phyloP scores from a whole-genome alignment of 2,888 invertebrate species.

The Leptopilina myrica region DNA sequence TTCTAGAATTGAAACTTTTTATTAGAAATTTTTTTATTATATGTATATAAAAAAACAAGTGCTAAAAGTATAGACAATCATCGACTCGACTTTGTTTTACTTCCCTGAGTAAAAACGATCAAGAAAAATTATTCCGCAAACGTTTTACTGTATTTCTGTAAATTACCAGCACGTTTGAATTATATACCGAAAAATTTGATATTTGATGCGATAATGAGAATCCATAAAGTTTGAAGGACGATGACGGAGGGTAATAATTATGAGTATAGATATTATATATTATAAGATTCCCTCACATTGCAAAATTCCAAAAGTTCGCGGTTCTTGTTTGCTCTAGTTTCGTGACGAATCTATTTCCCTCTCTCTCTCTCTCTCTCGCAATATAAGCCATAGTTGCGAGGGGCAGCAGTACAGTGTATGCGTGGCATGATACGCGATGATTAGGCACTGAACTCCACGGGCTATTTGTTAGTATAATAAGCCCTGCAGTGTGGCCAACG shows the following conservation, averaged over 20 bases:
- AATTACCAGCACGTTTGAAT: too few relatives aligned
- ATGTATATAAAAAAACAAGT: too few relatives aligned
- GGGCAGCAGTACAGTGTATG: slow-evolving; percentile 42
- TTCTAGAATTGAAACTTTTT: too few relatives aligned
- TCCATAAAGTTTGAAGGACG: slow-evolving; percentile 25
- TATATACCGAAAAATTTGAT: too few relatives aligned
- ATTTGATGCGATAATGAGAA: neutral
- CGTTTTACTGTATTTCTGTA: too few relatives aligned
- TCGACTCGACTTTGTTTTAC: too few relatives aligned
- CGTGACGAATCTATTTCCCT: neutral
- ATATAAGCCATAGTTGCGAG: slow-evolving; percentile 30
- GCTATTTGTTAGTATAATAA: slow-evolving; percentile 77
- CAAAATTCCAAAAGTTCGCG: neutral
- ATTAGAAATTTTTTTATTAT: too few relatives aligned
- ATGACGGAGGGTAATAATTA: slow-evolving; percentile 28
- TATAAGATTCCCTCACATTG: neutral
- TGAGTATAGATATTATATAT: slow-evolving; percentile 17
- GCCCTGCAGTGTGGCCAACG: slow-evolving; percentile 73
- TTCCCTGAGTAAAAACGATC: too few relatives aligned
- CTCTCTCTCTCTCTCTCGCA: neutral
- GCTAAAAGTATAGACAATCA: too few relatives aligned
- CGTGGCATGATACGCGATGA: slow-evolving; percentile 76
- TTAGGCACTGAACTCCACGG: slow-evolving; percentile 74
- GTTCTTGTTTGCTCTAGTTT: neutral
- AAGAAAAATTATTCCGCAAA: too few relatives aligned